These are phyloP conservation scores for Tethea ocularis DNA, from an alignment of 2,888 invertebrate species.

Conservation along the genomic window DNA sequence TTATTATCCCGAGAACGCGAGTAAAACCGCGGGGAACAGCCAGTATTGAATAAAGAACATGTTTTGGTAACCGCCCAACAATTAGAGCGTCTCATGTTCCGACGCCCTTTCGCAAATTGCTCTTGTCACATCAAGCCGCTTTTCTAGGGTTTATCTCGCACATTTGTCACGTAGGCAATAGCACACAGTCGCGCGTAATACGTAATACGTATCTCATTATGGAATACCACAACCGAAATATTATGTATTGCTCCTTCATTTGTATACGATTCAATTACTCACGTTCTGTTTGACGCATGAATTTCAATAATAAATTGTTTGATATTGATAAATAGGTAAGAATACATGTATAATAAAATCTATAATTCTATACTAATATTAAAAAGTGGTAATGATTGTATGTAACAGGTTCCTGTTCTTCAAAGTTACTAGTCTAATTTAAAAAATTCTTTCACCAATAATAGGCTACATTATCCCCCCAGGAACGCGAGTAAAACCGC, in stretches of 20 bases:
- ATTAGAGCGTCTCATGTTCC: not conserved
- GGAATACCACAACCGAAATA: not conserved
- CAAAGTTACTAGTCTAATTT: no score
- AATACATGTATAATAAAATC: not conserved
- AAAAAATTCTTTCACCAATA: no score
- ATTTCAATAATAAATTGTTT: not conserved
- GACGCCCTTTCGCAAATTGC: not conserved
- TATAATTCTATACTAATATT: no score
- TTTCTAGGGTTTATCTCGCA: not conserved
- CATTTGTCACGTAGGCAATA: conserved; percentile 7
- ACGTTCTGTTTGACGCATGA: not conserved
- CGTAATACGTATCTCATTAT: not conserved
- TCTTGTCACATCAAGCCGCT: not conserved
- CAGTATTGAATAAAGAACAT: not conserved
- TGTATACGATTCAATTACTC: not conserved
- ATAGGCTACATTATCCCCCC: no score
- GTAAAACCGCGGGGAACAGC: no score
- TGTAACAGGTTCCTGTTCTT: no score
- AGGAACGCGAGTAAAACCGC: no score
- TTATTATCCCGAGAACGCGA: no score
- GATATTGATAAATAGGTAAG: not conserved
- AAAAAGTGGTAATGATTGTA: no score
- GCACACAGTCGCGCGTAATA: not conserved
- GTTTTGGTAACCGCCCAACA: not conserved
- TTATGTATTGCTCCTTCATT: not conserved